Evolutionary conservation across 1,140 invertebrate genomes (phyloP).

Genomic region (Mesaphorura yosii): DNA sequence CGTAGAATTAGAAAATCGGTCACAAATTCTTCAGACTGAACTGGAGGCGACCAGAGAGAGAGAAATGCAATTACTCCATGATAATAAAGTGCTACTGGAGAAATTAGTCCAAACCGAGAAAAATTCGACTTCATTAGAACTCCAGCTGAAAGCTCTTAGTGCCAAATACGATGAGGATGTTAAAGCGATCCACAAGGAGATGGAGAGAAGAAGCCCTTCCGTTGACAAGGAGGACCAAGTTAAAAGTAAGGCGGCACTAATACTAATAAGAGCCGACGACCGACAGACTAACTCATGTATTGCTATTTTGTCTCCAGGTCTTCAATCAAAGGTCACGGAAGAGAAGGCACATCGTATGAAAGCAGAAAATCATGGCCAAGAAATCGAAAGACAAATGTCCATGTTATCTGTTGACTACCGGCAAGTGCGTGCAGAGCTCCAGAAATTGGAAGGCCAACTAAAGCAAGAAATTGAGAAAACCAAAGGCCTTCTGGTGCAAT

Average conservation of each 20-base stretch:
- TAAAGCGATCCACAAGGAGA: slow-evolving; percentile 68
- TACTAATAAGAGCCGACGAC: no score
- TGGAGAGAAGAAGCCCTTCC: slow-evolving; percentile 60
- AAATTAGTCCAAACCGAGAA: slow-evolving; percentile 76
- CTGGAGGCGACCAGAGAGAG: slow-evolving; percentile 57
- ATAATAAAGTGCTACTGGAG: slow-evolving; percentile 65
- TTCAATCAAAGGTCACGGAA: slow-evolving; percentile 81
- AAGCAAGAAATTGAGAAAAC: slow-evolving; percentile 76
- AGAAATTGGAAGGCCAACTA: slow-evolving; percentile 79
- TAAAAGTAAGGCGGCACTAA: slow-evolving; percentile 52
- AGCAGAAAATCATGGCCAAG: slow-evolving; percentile 68
- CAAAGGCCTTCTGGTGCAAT: slow-evolving; percentile 62
- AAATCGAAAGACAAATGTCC: slow-evolving; percentile 84
- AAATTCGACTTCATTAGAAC: slow-evolving; percentile 66
- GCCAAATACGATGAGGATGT: slow-evolving; percentile 80
- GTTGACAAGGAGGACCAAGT: slow-evolving; percentile 79
- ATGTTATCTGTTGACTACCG: slow-evolving; percentile 87
- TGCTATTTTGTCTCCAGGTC: slow-evolving; percentile 50
- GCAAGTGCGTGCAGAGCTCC: slow-evolving; percentile 76
- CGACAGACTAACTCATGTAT: not conserved
- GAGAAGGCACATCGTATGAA: slow-evolving; percentile 72
- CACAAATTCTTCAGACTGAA: slow-evolving; percentile 54
- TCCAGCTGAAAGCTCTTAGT: slow-evolving; percentile 77
- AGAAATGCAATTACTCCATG: slow-evolving; percentile 56
- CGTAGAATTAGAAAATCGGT: slow-evolving; percentile 59